phyloP scores from a whole-genome alignment of 2,797 vertebrate species.

The Kryptolebias ocellatus region DNA sequence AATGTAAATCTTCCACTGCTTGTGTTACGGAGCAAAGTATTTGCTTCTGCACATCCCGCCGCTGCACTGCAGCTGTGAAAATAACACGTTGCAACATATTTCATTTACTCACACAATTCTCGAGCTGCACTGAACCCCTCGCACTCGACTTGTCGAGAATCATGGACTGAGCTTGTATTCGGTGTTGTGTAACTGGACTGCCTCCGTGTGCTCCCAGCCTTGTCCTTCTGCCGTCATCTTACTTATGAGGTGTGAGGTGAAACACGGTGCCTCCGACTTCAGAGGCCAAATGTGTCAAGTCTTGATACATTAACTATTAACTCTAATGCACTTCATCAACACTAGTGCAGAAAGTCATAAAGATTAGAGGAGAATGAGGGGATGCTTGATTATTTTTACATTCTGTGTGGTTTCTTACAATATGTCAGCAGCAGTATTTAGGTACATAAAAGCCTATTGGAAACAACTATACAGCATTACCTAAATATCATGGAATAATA shows the following conservation, averaged over 20 bases:
- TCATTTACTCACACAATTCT: slow-evolving; percentile 16
- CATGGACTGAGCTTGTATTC: slow-evolving; percentile 43
- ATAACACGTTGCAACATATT: slow-evolving; percentile 19
- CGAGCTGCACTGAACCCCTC: slow-evolving; percentile 4
- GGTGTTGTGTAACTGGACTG: slow-evolving; percentile 31
- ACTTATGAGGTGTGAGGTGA: slow-evolving; percentile 57
- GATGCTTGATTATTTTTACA: slow-evolving; percentile 75
- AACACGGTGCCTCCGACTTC: slow-evolving; percentile 62
- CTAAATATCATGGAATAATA: slow-evolving; percentile 29
- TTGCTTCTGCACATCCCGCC: slow-evolving; percentile 17
- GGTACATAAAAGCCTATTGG: slow-evolving; percentile 61
- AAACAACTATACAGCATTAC: slow-evolving; percentile 51
- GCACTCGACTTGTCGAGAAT: slow-evolving; percentile 33
- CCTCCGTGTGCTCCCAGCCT: slow-evolving; percentile 50
- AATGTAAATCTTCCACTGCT: slow-evolving; percentile 43
- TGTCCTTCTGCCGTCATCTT: slow-evolving; percentile 55
- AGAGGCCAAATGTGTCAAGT: slow-evolving; percentile 74
- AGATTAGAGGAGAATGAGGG: slow-evolving; percentile 73
- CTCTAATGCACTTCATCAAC: slow-evolving; percentile 81
- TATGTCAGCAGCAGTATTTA: slow-evolving; percentile 52
- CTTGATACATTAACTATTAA: slow-evolving; percentile 70
- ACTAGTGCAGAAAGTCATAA: slow-evolving; percentile 74
- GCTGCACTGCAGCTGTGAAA: slow-evolving; percentile 16
- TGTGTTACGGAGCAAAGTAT: slow-evolving; percentile 28
- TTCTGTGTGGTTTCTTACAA: slow-evolving; percentile 59